Evolutionary conservation across 1,140 invertebrate genomes (phyloP).

Genomic region (Calliopsis andreniformis): DNA sequence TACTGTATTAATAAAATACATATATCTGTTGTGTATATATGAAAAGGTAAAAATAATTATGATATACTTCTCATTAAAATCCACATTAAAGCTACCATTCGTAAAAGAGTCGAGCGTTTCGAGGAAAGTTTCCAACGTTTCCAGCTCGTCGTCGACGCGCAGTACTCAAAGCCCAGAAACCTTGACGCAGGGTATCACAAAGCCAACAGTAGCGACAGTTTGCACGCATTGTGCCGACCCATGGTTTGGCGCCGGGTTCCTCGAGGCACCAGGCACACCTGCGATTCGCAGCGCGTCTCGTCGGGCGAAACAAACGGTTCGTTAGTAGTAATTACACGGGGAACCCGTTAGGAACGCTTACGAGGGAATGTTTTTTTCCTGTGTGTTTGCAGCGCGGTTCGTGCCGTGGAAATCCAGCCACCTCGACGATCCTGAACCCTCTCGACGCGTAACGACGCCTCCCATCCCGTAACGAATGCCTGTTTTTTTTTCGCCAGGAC

Average conservation of each 20-base stretch:
- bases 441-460: not conserved
- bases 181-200: too few relatives aligned
- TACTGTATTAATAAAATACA: too few relatives aligned
- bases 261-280: constrained; percentile 31
- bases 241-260: constrained; percentile 19
- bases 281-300: constrained; percentile 45
- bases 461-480: constrained; percentile 9
- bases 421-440: constrained; percentile 1
- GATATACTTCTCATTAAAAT: too few relatives aligned
- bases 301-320: constrained; percentile 65
- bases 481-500: not conserved
- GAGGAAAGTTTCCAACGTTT: too few relatives aligned
- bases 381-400: not conserved
- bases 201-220: too few relatives aligned
- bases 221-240: constrained; percentile 1
- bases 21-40: too few relatives aligned
- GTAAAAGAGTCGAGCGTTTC: too few relatives aligned
- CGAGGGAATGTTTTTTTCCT: constrained; percentile 33
- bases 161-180: too few relatives aligned
- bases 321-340: constrained; percentile 63
- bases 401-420: not conserved
- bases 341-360: constrained; percentile 57
- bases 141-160: too few relatives aligned
- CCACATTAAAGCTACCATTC: too few relatives aligned
- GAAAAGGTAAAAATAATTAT: too few relatives aligned